These are phyloP conservation scores for Sebastes schlegelii DNA, from an alignment of 2,113 vertebrate genomes.

Conservation along the genomic window DNA sequence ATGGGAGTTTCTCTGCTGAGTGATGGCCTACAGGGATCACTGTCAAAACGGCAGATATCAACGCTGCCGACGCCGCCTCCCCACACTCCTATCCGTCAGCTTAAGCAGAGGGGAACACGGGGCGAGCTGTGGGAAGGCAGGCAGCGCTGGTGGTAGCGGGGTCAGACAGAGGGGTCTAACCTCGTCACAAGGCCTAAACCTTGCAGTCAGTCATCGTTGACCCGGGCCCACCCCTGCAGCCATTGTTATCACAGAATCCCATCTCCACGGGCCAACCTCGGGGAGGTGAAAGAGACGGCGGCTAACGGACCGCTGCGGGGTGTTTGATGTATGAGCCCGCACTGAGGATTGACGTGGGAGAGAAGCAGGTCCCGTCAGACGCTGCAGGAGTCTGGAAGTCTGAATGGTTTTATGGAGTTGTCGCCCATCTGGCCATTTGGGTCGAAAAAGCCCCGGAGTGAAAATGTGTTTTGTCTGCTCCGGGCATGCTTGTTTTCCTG, in stretches of 20 bases:
- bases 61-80: conserved; percentile 7
- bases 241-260: conserved; percentile 64
- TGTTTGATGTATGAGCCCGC: conserved; percentile 65
- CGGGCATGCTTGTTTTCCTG: conserved; percentile 13
- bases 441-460: conserved; percentile 22
- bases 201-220: conserved; percentile 72
- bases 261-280: conserved; percentile 45
- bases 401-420: conserved; percentile 40
- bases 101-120: conserved; percentile 36
- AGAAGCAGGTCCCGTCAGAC: conserved; percentile 47
- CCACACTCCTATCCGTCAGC: conserved; percentile 44
- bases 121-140: conserved; percentile 13
- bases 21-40: conserved; percentile 62
- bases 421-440: conserved; percentile 16
- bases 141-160: conserved; percentile 32
- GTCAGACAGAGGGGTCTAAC: conserved; percentile 44
- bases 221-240: conserved; percentile 51
- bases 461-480: conserved; percentile 33
- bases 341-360: conserved; percentile 62
- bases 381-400: conserved; percentile 24
- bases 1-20: conserved; percentile 49
- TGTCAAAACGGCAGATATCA: conserved; percentile 65
- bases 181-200: conserved; percentile 68
- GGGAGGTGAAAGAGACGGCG: conserved; percentile 48
- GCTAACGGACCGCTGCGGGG: conserved; percentile 46